These are phyloP conservation scores for Reinhardtius hippoglossoides DNA, from an alignment of 2,113 vertebrate genomes.

Conservation along the genomic window DNA sequence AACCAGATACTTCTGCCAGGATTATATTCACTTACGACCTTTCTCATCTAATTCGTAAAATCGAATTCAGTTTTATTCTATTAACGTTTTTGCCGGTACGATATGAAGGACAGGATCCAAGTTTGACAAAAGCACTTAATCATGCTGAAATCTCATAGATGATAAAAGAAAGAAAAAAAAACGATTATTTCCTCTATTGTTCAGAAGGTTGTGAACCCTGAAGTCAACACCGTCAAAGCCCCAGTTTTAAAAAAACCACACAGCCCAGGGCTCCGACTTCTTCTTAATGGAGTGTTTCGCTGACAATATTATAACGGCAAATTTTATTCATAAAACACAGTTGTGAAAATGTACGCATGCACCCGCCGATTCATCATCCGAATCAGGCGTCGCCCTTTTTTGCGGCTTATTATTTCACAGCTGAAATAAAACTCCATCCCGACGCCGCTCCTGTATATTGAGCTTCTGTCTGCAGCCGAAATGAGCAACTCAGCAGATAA, in stretches of 20 bases:
- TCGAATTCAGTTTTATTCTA: too few species aligned
- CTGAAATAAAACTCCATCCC: slow-evolving; percentile 17
- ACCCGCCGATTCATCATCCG: slow-evolving; percentile 12
- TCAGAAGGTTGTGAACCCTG: not conserved
- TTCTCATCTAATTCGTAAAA: too few species aligned
- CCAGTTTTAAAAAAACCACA: not conserved
- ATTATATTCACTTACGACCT: too few species aligned
- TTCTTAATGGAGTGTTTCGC: slow-evolving; percentile 18
- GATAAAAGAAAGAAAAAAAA: not conserved
- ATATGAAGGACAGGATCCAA: not conserved
- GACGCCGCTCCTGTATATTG: slow-evolving; percentile 14
- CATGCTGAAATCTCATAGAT: slow-evolving; percentile 1
- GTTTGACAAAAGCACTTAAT: not conserved
- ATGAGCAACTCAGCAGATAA: slow-evolving; percentile 38
- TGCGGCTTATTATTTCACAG: slow-evolving; percentile 26
- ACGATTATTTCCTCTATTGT: not conserved
- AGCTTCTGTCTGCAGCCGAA: slow-evolving; percentile 12
- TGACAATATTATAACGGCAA: slow-evolving; percentile 16
- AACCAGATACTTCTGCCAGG: not conserved
- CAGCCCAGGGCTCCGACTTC: slow-evolving; percentile 7
- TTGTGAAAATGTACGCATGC: slow-evolving; percentile 13
- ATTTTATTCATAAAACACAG: slow-evolving; percentile 35
- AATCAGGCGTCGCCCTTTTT: slow-evolving; percentile 31
- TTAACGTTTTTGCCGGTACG: not conserved
- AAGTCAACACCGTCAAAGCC: not conserved